Percentiles rank a stretch among this genome's conserved stretches.
These are phyloP conservation scores for Chirona hameri DNA, from an alignment of 2,888 invertebrate genomes.

Conservation along the genomic window DNA sequence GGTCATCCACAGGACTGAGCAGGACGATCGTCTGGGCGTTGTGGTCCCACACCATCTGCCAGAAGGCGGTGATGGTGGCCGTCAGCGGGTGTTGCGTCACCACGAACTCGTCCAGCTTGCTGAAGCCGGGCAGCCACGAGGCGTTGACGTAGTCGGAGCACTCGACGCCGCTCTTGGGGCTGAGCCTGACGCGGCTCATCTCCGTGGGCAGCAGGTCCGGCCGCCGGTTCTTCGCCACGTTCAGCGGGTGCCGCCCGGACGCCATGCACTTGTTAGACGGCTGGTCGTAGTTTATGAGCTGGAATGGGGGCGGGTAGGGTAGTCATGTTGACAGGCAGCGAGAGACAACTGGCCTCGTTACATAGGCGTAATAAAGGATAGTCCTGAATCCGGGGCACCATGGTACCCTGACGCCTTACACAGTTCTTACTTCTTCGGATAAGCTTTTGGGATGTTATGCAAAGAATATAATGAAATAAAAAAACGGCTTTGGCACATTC, in stretches of 20 bases:
- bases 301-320: slow-evolving; percentile 35
- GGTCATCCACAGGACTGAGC: slow-evolving; percentile 66
- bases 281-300: slow-evolving; percentile 69
- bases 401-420: too few species aligned
- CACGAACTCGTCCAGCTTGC: slow-evolving; percentile 84
- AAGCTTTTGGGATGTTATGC: too few species aligned
- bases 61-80: slow-evolving; percentile 74
- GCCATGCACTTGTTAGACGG: slow-evolving; percentile 81
- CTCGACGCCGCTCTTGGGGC: slow-evolving; percentile 87
- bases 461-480: too few species aligned
- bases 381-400: too few species aligned
- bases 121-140: slow-evolving; percentile 77
- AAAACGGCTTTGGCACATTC: too few species aligned
- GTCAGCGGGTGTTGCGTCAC: slow-evolving; percentile 89
- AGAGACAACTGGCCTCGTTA: too few species aligned
- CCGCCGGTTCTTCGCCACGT: slow-evolving; percentile 79
- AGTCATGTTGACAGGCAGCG: too few species aligned
- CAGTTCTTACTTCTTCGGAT: too few species aligned
- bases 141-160: slow-evolving; percentile 92
- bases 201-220: slow-evolving; percentile 77
- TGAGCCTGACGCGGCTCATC: slow-evolving; percentile 80
- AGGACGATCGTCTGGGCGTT: slow-evolving; percentile 81
- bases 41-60: slow-evolving; percentile 98
- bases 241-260: slow-evolving; percentile 79
- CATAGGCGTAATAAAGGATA: too few species aligned